These are phyloP conservation scores for Diadophis punctatus DNA, from an alignment of 2,113 vertebrate genomes.

Conservation along the genomic window DNA sequence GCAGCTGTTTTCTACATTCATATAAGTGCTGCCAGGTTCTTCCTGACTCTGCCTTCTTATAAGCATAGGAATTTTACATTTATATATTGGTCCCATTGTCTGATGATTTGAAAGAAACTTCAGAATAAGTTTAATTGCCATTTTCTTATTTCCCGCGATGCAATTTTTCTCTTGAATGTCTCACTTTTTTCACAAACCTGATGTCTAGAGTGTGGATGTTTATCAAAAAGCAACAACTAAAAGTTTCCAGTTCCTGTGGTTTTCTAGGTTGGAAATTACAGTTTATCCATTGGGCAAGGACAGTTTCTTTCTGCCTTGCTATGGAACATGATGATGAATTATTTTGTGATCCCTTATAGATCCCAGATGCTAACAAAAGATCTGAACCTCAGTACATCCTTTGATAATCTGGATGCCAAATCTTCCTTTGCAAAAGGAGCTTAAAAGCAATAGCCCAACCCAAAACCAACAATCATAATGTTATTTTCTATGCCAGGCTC, in stretches of 20 bases:
- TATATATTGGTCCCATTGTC: not conserved
- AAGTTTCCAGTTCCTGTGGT: not conserved
- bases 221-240: not conserved
- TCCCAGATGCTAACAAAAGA: not conserved
- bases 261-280: not conserved
- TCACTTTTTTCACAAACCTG: not conserved
- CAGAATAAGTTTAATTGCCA: not conserved
- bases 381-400: not conserved
- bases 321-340: not conserved
- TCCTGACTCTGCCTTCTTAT: not conserved
- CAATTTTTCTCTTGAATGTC: not conserved
- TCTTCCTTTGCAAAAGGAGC: constrained; percentile 3
- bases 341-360: not conserved
- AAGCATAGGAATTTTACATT: not conserved
- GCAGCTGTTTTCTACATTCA: not conserved
- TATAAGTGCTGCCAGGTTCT: not conserved
- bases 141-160: not conserved
- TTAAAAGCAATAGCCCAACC: not conserved
- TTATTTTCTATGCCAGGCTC: constrained; percentile 20
- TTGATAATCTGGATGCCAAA: not conserved
- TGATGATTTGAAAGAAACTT: not conserved
- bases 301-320: not conserved
- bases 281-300: not conserved
- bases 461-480: not conserved
- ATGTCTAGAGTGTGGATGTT: not conserved